phyloP scores from a whole-genome alignment of 2,888 invertebrate genomes.

The Coleophora deauratella region DNA sequence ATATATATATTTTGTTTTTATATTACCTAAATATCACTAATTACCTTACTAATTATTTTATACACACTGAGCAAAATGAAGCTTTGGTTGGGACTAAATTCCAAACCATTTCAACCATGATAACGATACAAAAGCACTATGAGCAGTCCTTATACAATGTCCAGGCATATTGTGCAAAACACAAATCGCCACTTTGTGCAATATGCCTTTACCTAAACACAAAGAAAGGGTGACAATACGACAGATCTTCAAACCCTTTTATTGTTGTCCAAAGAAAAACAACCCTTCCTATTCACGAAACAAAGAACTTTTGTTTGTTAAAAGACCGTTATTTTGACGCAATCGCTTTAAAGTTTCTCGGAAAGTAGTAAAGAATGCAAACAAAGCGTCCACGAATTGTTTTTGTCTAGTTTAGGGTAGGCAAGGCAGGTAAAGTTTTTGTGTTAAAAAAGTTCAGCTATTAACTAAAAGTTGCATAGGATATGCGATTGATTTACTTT shows the following conservation, averaged over 20 bases:
- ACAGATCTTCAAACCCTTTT: conserved; percentile 56
- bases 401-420: conserved; percentile 14
- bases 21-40: too few relatives aligned
- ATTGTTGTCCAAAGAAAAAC: conserved; percentile 54
- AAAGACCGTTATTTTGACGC: conserved; percentile 56
- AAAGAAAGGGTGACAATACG: conserved; percentile 59
- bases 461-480: too few relatives aligned
- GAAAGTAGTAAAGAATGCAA: conserved; percentile 27
- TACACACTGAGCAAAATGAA: too few relatives aligned
- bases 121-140: too few relatives aligned
- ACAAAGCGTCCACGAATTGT: conserved; percentile 12
- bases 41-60: too few relatives aligned
- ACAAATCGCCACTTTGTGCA: conserved; percentile 50
- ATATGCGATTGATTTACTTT: too few relatives aligned
- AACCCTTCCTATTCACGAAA: conserved; percentile 60
- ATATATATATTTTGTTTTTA: too few relatives aligned
- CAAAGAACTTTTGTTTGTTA: conserved; percentile 44
- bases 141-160: conserved; percentile 9
- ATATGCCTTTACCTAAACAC: conserved; percentile 43
- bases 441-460: neutral
- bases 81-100: neutral
- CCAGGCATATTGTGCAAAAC: conserved; percentile 21
- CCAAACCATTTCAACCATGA: too few relatives aligned
- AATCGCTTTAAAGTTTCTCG: conserved; percentile 42
- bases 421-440: conserved; percentile 22